Base-by-base conservation (phyloP, 1,140 invertebrate genomes). In the Holcopasites calliopsidis region DNA sequence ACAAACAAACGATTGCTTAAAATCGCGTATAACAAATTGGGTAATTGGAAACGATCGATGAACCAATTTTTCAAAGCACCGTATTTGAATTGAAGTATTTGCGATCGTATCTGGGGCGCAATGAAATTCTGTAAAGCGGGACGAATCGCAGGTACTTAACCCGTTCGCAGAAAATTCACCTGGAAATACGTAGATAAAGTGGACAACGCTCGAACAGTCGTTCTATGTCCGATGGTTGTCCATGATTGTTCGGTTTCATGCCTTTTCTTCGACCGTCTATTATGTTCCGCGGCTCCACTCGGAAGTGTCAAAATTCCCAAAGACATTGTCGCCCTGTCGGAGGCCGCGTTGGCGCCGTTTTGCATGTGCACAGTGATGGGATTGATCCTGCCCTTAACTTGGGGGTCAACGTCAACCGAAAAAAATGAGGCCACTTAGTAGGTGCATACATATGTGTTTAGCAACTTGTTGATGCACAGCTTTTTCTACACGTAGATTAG, bases 361-460 rank as follows among this genome's bases (percentile, higher is more conserved):
- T 75, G 44, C 54, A 60, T 58, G 73, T 69, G 73, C 55, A 74
- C 65, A 66, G 61, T 18, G 50, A 74, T 74, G 61, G 62, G 61
- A 66, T 66, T 44, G 71, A 74, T 74, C 62, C 62, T 26, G 35
- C 2, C 3, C 7, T 18, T 1, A 16, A 18, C 21, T 33, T 33
- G n/a, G n/a, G 2, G 38, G 6, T 64, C 42, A 23, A 26, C 23
- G 28, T 23, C 44, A 47, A 47, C 16, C 3, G 3, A 11, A 42
- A 50, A 64, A 40, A 33, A 23, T 21, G 13, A 31, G n/a, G 11
- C 11, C 21, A n/a, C 26, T 28, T 35, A n/a, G n/a, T n/a, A n/a
- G n/a, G n/a, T n/a, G n/a, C n/a, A n/a, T n/a, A n/a, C n/a, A 26
- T 26, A 16, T 33, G 31, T 47, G 21, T 55, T 44, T 65, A 66